Percentiles rank a stretch among this genome's conserved stretches.
Evolutionary conservation across 2,888 invertebrate genomes (phyloP).

Genomic region (Liopterus haemorrhoidalis): DNA sequence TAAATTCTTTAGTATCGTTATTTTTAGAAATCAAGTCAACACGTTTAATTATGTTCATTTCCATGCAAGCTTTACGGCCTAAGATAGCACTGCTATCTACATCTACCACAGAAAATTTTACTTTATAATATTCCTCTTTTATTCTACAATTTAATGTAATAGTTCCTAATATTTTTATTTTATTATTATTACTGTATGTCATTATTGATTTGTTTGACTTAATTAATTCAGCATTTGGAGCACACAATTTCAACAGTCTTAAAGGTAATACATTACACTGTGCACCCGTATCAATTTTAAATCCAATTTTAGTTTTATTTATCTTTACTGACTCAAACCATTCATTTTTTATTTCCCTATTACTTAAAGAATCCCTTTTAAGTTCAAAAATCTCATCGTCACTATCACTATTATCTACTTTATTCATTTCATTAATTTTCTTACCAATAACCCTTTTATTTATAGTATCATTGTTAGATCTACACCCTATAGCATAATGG

Average conservation of each 20-base stretch:
- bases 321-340: neutral
- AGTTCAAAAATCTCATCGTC: neutral
- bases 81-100: no score
- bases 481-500: no score
- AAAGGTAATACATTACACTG: constrained; percentile 4
- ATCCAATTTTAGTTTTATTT: neutral
- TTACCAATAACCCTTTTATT: no score
- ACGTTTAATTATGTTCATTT: constrained; percentile 15
- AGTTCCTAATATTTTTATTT: neutral
- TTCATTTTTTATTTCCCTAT: neutral
- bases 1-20: constrained; percentile 12
- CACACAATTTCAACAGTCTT: constrained; percentile 3
- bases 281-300: neutral
- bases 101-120: no score
- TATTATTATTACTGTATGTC: neutral
- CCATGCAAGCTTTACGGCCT: no score
- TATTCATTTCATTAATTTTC: neutral
- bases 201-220: no score
- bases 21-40: constrained; percentile 9
- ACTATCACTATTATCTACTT: neutral
- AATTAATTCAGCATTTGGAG: neutral
- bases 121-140: neutral
- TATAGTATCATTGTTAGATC: no score
- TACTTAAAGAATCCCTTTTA: neutral
- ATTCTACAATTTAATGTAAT: neutral